Evolutionary conservation across 2,113 vertebrate genomes (phyloP).

Genomic region (Melierax canorus): DNA sequence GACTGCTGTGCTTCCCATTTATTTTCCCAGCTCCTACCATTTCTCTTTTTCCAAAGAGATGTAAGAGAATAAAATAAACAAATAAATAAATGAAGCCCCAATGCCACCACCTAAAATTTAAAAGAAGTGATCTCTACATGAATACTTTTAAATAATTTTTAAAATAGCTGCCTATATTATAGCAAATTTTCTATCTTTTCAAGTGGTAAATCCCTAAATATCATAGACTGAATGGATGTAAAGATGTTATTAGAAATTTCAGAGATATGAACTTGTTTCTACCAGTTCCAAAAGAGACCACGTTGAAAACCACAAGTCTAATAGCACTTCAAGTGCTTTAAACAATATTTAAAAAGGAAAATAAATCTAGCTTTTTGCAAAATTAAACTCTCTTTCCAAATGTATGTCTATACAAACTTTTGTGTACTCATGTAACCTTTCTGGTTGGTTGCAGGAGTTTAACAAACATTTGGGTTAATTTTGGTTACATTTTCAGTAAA

Average conservation of each 20-base stretch:
- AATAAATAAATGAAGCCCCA: not conserved
- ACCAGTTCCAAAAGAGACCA: not conserved
- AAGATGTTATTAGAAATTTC: not conserved
- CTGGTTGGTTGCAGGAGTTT: not conserved
- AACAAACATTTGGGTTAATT: not conserved
- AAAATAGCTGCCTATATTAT: not conserved
- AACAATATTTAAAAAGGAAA: not conserved
- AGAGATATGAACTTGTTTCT: not conserved
- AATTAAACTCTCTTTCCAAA: too few relatives aligned
- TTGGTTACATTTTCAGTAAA: not conserved
- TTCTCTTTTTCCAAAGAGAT: not conserved
- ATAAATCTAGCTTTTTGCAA: not conserved
- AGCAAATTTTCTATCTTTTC: not conserved
- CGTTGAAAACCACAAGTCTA: not conserved
- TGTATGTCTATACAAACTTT: too few relatives aligned
- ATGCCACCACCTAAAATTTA: not conserved
- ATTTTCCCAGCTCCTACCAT: not conserved
- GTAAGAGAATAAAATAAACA: not conserved
- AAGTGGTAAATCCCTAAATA: not conserved
- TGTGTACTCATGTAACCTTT: not conserved
- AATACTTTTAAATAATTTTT: not conserved
- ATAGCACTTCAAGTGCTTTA: not conserved
- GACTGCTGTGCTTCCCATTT: not conserved
- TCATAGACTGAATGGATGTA: not conserved
- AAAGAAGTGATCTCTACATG: not conserved